Base-by-base conservation (phyloP, 2,113 vertebrate genomes). In the Pholis gunnellus region DNA sequence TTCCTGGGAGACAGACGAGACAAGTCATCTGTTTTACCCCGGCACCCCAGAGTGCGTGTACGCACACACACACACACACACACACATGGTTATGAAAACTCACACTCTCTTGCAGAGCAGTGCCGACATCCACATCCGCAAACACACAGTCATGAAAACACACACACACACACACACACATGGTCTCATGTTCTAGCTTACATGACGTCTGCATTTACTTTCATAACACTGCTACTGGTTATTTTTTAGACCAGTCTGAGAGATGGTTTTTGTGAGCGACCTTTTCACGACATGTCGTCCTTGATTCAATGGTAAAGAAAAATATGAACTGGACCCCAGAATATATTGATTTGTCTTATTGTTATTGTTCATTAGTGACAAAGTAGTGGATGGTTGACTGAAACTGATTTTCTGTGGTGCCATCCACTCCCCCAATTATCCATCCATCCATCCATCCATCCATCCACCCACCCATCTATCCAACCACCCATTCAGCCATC, bases 11-110 rank as follows among this genome's bases (percentile, higher is more conserved):
- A 94, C 81, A 86, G 91, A 93, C 84, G 83, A 88, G 90, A 93
- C 89, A 90, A 94, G 92, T 93, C 93, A 93, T 95, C 90, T 89
- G 87, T 93, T 94, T 90, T 87, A 88, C 56, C 76, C 72, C 72
- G 36, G 72, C 86, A 69, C 75, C 72, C 68, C 42, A 18, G 38
- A 61, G 66, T 17, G 36, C 20, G 6, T 9, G 5, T 34, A 13
- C 52, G 3, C 40, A 18, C 69, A 15, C 82, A 5, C 9, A 67
- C 42, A 27, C 40, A 3, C 68, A 31, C 76, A 65, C 61, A 36
- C 59, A 71, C 7, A 66, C 65, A 42, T 6, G 11, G 74, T n/a
- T 34, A 63, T 52, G 25, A 46, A 63, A 61, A 18, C 70, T 69
- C 15, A 71, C 1, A 65, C 44, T 50, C 64, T 6, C 54, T 57